Base-by-base conservation (phyloP, 30 jellyfish, hydroid and myxozoan genomes). In the Aurelia sp. region DNA sequence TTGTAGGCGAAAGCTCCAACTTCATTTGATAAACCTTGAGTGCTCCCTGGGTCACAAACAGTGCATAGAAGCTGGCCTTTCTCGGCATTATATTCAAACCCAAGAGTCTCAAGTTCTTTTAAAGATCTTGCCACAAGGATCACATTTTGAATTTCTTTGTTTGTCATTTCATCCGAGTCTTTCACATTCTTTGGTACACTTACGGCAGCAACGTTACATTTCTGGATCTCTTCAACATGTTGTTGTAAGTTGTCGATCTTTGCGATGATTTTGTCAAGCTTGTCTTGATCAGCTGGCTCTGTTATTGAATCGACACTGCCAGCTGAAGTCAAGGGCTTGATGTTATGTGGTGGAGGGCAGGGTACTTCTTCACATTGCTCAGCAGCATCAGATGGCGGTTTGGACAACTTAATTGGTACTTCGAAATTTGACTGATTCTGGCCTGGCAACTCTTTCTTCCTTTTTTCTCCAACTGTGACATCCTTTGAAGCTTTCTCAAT, bases 281-380 rank as follows among this genome's bases (percentile, higher is more conserved):
- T 66, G 78, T 21, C 78, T 66, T 66, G 78, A 66, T 66, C 78
- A 66, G 50, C 76, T 65, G 47, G 76, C 50, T 65, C 76, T 65
- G 76, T 65, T 65, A 65, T 65, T 65, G 76, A 17, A 16, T 24
- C 57, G 50, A 65, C 47, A 65, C 76, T 65, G 38, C 0, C 47
- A 4, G 15, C 76, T 7, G 76, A 65, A 8, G 76, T 65, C 10
- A 4, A 65, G 76, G 76, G 76, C 76, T 65, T 16, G 76, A 65
- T 24, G 76, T 11, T 65, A 65, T 65, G 76, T 3, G 47, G 76
- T 65, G 9, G 24, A 58, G 67, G 24, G 67, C 67, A 58, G 30
- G 16, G 67, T 58, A 58, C 67, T 58, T 58, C 67, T 58, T 58
- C 67, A 40, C 67, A 58, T 20, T 58, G 67, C 67, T 58, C 67